A percentile compares a stretch with the other conserved stretches of the same genome.
Conservation (phyloP, 1,140 invertebrate species). For the Meloidogyne exigua region DNA sequence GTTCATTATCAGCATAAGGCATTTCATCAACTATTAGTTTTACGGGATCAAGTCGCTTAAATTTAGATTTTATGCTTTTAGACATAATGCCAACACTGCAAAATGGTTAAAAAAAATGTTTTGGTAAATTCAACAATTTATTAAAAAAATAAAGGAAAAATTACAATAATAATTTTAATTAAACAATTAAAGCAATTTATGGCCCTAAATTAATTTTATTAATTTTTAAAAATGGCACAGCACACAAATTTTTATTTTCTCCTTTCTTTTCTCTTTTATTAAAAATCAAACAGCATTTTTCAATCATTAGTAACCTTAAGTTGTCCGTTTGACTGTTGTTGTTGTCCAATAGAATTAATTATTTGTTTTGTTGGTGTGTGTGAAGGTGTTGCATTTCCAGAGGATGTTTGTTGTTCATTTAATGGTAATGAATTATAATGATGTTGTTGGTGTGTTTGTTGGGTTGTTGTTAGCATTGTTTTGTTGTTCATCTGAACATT, state of each 20-base stretch:
- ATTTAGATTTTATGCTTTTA: constrained; percentile 16
- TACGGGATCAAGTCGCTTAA: constrained; percentile 38
- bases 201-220: background rate
- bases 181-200: no score
- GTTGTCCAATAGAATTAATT: background rate
- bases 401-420: background rate
- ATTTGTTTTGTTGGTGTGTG: background rate
- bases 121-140: no score
- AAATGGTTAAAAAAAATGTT: no score
- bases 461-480: background rate
- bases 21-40: constrained; percentile 41
- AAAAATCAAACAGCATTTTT: background rate
- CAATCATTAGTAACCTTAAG: background rate
- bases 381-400: background rate
- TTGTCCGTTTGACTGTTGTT: background rate
- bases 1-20: constrained; percentile 33
- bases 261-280: no score
- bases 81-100: background rate
- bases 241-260: background rate
- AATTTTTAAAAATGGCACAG: background rate
- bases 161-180: no score
- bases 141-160: no score
- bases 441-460: background rate
- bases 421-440: background rate
- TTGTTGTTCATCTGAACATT: background rate